Conservation (phyloP, 2,797 vertebrate species). For the Galago senegalensis region DNA sequence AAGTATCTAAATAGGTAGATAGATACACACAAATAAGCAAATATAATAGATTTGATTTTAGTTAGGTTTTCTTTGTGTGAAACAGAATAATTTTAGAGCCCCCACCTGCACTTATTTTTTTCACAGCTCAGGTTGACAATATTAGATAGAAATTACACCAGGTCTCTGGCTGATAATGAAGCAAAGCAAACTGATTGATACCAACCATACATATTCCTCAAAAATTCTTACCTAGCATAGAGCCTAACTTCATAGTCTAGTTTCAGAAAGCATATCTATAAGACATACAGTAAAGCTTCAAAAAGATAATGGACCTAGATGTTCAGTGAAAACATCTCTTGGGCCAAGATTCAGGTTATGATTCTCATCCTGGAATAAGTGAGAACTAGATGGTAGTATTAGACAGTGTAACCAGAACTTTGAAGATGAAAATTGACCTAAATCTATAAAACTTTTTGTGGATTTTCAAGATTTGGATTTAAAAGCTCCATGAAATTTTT, state of each 20-base stretch:
- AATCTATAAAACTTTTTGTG: neutral
- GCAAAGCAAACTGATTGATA: neutral
- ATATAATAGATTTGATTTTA: neutral
- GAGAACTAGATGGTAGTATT: neutral
- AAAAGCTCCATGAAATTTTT: too few species aligned
- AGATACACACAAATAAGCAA: neutral
- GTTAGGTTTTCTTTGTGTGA: neutral
- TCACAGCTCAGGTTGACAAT: neutral
- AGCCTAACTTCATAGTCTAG: constrained; percentile 18
- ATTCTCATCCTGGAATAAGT: constrained; percentile 15
- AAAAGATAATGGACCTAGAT: neutral
- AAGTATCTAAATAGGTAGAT: neutral
- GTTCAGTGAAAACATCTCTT: neutral
- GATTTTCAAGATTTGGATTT: too few species aligned
- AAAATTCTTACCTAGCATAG: neutral
- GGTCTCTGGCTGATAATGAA: neutral
- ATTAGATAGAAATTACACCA: neutral
- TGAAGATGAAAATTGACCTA: neutral
- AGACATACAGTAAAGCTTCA: neutral
- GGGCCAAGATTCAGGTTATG: neutral
- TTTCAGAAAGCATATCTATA: neutral
- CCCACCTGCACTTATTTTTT: neutral
- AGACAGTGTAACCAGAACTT: neutral
- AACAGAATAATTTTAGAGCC: neutral
- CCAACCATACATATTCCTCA: neutral